Base-by-base conservation (phyloP, 2,113 vertebrate species). In the Tachuris rubrigastra region DNA sequence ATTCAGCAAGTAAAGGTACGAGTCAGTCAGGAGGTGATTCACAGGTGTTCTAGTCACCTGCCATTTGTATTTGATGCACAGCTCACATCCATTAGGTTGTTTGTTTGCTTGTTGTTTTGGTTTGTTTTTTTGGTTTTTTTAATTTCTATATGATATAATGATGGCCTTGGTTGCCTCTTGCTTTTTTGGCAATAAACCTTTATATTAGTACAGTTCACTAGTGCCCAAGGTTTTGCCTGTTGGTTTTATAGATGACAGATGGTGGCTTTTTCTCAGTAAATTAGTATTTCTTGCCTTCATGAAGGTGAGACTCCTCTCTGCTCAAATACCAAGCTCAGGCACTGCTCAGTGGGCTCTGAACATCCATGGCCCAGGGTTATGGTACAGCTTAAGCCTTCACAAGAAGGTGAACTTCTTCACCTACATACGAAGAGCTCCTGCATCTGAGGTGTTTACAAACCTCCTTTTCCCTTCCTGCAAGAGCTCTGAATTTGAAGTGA, bases 11-110 rank as follows among this genome's bases (percentile, higher is more conserved):
- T 87, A 93, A 91, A 93, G 23, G 39, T 84, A 58, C 55, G 52
- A 78, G 22, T 94, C 65, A 85, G 46, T 78, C 77, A 74, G 33
- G 65, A 65, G 41, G 31, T 87, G 93, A 93, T 74, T 96, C 68
- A 87, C 63, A 63, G 11, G 20, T 33, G 17, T 62, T 89, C 35
- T 58, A 49, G 55, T 92, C 74, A 85, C 44, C 59, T 96, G 80
- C 77, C 35, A 27, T 91, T 92, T 42, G 53, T 89, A 74, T 92
- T 78, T 95, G 68, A 80, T 95, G 87, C 49, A 62, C 87, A 94
- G 53, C 31, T 66, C 6, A 25, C 42, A 68, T 93, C 9, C 47
- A 27, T 68, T 46, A 82, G 15, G 8, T 3, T 72, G 13, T 46
- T 46, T 44, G 44, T 18, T 44, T 44, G 18, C 19, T 46, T 44